Evolutionary conservation across 2,797 vertebrate genomes (phyloP).

Genomic region (Rhinella marina): DNA sequence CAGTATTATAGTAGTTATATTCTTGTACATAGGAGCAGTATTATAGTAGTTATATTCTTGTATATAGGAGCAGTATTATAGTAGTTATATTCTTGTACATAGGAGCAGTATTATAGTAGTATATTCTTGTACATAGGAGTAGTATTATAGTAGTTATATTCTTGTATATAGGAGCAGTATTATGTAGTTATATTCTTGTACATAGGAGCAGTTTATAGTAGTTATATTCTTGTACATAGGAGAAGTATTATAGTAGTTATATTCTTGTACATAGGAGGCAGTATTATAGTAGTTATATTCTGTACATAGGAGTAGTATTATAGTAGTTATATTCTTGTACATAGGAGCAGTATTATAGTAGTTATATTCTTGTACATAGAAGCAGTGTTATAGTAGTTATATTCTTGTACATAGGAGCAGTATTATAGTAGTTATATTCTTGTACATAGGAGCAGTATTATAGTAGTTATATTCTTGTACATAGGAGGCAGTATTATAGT

Average conservation of each 20-base stretch:
- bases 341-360: neutral
- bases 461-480: slow-evolving; percentile 2
- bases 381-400: neutral
- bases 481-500: slow-evolving; percentile 3
- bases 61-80: neutral
- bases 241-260: too few species aligned
- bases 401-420: neutral
- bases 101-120: neutral
- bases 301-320: slow-evolving; percentile 1
- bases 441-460: slow-evolving; percentile 4
- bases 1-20: slow-evolving; percentile 1
- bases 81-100: neutral
- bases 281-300: slow-evolving; percentile 1
- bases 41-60: slow-evolving; percentile 1
- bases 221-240: slow-evolving; percentile 1
- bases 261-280: neutral
- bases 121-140: neutral
- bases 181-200: slow-evolving; percentile 1
- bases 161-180: neutral
- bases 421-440: slow-evolving; percentile 5
- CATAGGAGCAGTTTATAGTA: neutral
- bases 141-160: slow-evolving; percentile 4
- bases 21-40: neutral
- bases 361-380: slow-evolving; percentile 1
- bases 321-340: slow-evolving; percentile 9